A percentile compares a stretch with the other conserved stretches of the same genome.
phyloP scores from a whole-genome alignment of 1,140 invertebrate species.

The Drosophila truncata region DNA sequence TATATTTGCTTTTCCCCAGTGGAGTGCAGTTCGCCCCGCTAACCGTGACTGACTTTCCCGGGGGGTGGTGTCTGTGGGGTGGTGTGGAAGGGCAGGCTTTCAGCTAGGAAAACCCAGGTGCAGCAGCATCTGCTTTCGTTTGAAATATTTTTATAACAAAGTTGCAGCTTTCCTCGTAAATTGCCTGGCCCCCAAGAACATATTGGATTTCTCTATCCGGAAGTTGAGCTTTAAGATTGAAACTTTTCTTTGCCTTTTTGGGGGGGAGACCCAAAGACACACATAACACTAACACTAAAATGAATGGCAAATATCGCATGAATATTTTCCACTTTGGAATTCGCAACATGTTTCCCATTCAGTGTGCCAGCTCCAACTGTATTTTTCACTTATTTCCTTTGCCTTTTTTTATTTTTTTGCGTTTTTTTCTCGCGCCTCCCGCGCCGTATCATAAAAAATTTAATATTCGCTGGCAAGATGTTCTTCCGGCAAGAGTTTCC shows the following conservation, averaged over 20 bases:
- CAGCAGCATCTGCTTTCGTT: constrained; percentile 47
- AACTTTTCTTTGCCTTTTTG: neutral
- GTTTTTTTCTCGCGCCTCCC: constrained; percentile 41
- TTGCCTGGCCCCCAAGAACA: constrained; percentile 56
- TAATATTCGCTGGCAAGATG: constrained; percentile 82
- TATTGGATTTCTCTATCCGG: constrained; percentile 2
- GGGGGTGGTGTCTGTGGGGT: neutral
- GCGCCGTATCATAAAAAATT: constrained; percentile 70
- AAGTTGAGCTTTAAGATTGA: constrained; percentile 18
- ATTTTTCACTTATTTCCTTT: constrained; percentile 54
- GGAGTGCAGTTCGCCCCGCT: constrained; percentile 45
- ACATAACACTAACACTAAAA: constrained; percentile 47
- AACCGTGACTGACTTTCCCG: constrained; percentile 62
- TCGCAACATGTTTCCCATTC: constrained; percentile 59
- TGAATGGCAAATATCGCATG: constrained; percentile 25
- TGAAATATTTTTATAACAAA: constrained; percentile 83
- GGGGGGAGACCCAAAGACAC: constrained; percentile 21
- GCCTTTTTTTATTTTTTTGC: neutral
- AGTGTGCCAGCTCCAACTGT: constrained; percentile 23
- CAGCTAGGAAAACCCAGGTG: constrained; percentile 38
- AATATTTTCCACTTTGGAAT: constrained; percentile 50
- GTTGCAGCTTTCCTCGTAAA: constrained; percentile 60
- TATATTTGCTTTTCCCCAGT: constrained; percentile 78
- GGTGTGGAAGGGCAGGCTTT: neutral
- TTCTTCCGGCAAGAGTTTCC: constrained; percentile 61